Conservation (phyloP, 2,888 invertebrate species). For the Homarus gammarus region DNA sequence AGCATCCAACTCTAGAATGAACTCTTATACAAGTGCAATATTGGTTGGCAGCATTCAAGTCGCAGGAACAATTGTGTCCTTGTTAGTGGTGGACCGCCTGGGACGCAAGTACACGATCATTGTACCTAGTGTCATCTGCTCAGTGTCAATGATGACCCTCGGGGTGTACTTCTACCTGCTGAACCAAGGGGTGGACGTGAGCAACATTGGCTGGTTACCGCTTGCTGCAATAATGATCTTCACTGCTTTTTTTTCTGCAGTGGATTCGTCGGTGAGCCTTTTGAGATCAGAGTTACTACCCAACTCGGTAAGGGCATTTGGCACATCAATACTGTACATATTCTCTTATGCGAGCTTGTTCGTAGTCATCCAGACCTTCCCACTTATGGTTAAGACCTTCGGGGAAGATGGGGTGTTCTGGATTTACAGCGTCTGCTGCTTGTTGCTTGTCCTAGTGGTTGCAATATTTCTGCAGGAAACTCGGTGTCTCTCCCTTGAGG, state of each 20-base stretch:
- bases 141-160: slow-evolving; percentile 38
- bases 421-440: slow-evolving; percentile 37
- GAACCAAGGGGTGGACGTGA: slow-evolving; percentile 11
- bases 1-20: slow-evolving; percentile 34
- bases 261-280: slow-evolving; percentile 34
- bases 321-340: slow-evolving; percentile 46
- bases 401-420: slow-evolving; percentile 58
- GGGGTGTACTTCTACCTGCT: slow-evolving; percentile 64
- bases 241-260: slow-evolving; percentile 52
- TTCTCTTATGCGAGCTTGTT: slow-evolving; percentile 67
- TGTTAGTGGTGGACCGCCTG: slow-evolving; percentile 56
- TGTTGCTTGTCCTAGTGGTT: slow-evolving; percentile 52
- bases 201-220: slow-evolving; percentile 64
- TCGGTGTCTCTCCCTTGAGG: slow-evolving; percentile 60
- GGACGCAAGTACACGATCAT: slow-evolving; percentile 51
- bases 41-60: slow-evolving; percentile 55
- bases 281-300: slow-evolving; percentile 69
- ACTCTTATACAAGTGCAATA: slow-evolving; percentile 64
- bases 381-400: neutral
- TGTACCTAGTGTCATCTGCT: slow-evolving; percentile 32
- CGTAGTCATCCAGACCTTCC: slow-evolving; percentile 52
- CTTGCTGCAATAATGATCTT: slow-evolving; percentile 55
- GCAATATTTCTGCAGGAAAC: slow-evolving; percentile 66
- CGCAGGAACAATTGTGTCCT: slow-evolving; percentile 45
- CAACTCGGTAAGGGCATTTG: slow-evolving; percentile 53